These are phyloP conservation scores for Choristoneura fumiferana DNA, from an alignment of 1,140 invertebrate species.

Conservation along the genomic window DNA sequence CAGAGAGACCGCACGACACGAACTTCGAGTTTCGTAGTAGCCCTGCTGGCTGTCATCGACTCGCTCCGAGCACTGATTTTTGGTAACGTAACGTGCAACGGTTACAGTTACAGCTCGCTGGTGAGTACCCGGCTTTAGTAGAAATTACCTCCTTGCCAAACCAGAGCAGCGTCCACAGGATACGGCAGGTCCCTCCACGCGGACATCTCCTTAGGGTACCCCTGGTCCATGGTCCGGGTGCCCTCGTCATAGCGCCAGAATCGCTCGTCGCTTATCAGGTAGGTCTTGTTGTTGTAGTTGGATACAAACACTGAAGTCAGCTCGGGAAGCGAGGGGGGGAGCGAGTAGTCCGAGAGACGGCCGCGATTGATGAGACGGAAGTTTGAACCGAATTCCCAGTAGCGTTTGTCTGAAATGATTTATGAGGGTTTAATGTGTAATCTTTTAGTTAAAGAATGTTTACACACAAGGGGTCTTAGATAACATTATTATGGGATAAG, in stretches of 20 bases:
- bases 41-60: too few relatives aligned
- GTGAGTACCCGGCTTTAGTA: too few relatives aligned
- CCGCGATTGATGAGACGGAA: constrained; percentile 79
- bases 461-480: too few relatives aligned
- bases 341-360: constrained; percentile 80
- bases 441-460: too few relatives aligned
- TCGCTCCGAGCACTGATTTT: too few relatives aligned
- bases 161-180: constrained; percentile 82
- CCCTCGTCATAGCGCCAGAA: constrained; percentile 86
- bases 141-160: constrained; percentile 83
- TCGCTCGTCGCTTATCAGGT: constrained; percentile 79
- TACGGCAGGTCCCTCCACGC: constrained; percentile 84
- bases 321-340: constrained; percentile 81
- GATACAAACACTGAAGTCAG: constrained; percentile 86
- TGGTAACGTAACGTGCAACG: too few relatives aligned
- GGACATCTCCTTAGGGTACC: constrained; percentile 83
- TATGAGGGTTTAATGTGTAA: too few relatives aligned
- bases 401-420: constrained; percentile 81
- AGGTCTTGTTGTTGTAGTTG: constrained; percentile 79
- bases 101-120: too few relatives aligned
- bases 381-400: constrained; percentile 84
- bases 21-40: too few relatives aligned
- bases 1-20: too few relatives aligned
- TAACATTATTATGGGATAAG: too few relatives aligned
- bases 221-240: constrained; percentile 78